These are phyloP conservation scores for Triplophysa siluroides DNA, from an alignment of 2,113 vertebrate species.

Conservation along the genomic window DNA sequence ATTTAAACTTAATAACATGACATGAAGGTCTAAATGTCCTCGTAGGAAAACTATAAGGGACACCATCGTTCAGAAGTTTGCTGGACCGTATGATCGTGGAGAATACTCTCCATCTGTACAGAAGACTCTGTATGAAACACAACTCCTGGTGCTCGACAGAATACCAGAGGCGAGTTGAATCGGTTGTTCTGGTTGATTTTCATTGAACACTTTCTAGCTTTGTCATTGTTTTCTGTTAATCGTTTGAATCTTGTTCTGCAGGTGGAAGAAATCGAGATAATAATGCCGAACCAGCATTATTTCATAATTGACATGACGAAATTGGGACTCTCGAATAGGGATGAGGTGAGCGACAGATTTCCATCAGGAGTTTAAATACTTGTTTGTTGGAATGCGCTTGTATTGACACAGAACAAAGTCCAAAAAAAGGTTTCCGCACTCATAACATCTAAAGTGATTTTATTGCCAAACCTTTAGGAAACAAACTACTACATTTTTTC, in stretches of 20 bases:
- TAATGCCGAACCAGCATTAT: conserved; percentile 92
- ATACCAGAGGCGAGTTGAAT: conserved; percentile 77
- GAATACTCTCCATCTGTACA: conserved; percentile 92
- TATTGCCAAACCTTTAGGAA: not conserved
- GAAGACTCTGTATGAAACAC: conserved; percentile 89
- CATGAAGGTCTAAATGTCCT: not conserved
- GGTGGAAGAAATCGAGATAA: conserved; percentile 89
- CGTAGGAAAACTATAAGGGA: conserved; percentile 80
- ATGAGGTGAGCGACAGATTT: conserved; percentile 80
- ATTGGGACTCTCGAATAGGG: conserved; percentile 86
- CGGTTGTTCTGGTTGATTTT: conserved; percentile 5
- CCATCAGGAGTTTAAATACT: not conserved
- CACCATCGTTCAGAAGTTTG: conserved; percentile 84
- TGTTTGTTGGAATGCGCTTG: not conserved
- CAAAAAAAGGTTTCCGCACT: not conserved
- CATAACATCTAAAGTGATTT: not conserved
- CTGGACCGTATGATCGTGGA: conserved; percentile 85
- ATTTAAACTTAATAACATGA: not conserved
- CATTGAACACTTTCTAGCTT: not conserved
- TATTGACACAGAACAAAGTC: conserved; percentile 25
- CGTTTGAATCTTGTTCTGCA: conserved; percentile 56
- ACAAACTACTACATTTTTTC: no score
- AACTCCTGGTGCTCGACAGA: conserved; percentile 77
- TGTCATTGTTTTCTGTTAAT: not conserved
- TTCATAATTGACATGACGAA: conserved; percentile 89